Base-by-base conservation (phyloP, 1,140 invertebrate species). In the Drosophila fuyamai region DNA sequence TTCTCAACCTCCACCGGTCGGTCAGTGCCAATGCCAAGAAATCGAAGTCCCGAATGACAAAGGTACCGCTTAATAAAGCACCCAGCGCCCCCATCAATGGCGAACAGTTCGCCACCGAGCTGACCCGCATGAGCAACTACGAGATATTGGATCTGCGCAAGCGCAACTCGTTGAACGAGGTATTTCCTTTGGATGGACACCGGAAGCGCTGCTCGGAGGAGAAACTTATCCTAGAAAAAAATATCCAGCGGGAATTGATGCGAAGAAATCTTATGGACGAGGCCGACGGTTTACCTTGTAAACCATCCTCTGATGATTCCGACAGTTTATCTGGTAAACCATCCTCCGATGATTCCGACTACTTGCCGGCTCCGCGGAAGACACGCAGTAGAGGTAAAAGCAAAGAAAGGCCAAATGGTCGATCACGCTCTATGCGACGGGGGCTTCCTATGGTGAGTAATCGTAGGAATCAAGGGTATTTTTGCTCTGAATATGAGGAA, bases 141-240 rank as follows among this genome's bases (percentile, higher is more conserved):
- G 85, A 91, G 44, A 90, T 92, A 53, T 46, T 92, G 14, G 90
- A 92, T 66, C 65, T 92, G 40, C 86, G 90, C 0, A 92, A 90
- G 47, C 83, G 86, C 6, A 89, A 85, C 32, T 91, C 90, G 18
- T 7, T 72, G 35, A 77, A 80, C 14, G 43, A 48, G 14, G 5
- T 73, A 1, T 38, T 56, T 41, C 59, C 80, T 6, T 1, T 86
- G 6, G 65, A 76, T 36, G 80, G 82, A 0, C 44, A 71, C 0
- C 56, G 66, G n/a, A 58, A 32, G 5, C 13, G 14, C 5, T 55
- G 29, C 6, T 56, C 9, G 2, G 36, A 54, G 5, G 43, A 90
- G 9, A 56, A 81, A 27, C 5, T 43, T 8, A 29, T 32, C 2
- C 48, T 88, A 10, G 81, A 86, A 5, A 40, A 81, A 14, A 38